phyloP scores from a whole-genome alignment of 2,797 vertebrate genomes.

The Thaleichthys pacificus region DNA sequence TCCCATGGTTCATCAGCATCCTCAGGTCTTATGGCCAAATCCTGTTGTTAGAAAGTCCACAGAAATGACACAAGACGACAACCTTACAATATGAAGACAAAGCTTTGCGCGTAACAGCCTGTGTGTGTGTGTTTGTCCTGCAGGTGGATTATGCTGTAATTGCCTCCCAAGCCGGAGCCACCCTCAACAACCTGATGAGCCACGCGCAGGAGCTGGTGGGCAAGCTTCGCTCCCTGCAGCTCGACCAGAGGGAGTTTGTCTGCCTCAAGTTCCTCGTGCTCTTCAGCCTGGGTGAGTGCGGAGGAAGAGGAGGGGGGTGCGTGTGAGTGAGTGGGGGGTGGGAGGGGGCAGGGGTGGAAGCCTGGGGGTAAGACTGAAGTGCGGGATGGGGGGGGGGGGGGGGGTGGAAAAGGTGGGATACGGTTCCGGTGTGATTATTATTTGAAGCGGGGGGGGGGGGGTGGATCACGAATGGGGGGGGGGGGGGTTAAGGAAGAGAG shows the following conservation, averaged over 20 bases:
- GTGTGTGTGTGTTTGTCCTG: conserved; percentile 46
- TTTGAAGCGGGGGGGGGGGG: conserved; percentile 7
- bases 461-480: conserved; percentile 16
- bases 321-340: conserved; percentile 6
- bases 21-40: too few species aligned
- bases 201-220: conserved; percentile 93
- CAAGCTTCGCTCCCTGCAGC: conserved; percentile 92
- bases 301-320: not conserved
- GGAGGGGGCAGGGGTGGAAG: conserved; percentile 9
- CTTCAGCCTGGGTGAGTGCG: conserved; percentile 92
- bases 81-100: too few species aligned
- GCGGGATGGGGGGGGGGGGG: not conserved
- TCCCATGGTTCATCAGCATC: too few species aligned
- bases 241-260: conserved; percentile 97
- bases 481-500: not conserved
- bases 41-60: too few species aligned
- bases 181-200: conserved; percentile 94
- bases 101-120: not conserved
- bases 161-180: conserved; percentile 91
- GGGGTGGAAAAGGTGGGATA: not conserved
- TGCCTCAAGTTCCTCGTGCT: conserved; percentile 99
- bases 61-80: too few species aligned
- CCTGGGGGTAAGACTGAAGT: not conserved
- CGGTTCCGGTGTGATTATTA: too few species aligned
- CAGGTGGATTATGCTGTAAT: conserved; percentile 95